A percentile compares a stretch with the other conserved stretches of the same genome.
Evolutionary conservation across 2,113 vertebrate genomes (phyloP).

Genomic region (Ictalurus punctatus): DNA sequence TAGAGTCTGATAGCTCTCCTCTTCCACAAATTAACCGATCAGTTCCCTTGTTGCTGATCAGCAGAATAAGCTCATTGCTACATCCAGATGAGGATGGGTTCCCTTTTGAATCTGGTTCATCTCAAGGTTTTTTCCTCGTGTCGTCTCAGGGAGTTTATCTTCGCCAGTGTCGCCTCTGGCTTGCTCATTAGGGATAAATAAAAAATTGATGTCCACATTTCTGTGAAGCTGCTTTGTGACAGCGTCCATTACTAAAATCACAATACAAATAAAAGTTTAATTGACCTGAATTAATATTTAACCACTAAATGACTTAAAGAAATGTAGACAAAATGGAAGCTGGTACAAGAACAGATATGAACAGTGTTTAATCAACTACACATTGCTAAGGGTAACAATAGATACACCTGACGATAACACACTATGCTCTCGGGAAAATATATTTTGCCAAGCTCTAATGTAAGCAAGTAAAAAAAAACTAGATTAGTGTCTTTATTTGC

Average conservation of each 20-base stretch:
- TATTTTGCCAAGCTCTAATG: neutral
- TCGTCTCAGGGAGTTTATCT: too few species aligned
- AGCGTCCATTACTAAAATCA: neutral
- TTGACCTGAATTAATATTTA: neutral
- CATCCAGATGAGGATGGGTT: neutral
- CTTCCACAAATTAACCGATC: slow-evolving; percentile 21
- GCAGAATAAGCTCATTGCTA: neutral
- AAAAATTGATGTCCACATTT: neutral
- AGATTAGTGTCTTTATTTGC: neutral
- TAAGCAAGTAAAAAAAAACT: neutral
- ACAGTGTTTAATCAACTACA: neutral
- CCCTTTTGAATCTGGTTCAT: too few species aligned
- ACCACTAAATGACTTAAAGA: too few species aligned
- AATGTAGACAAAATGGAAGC: too few species aligned
- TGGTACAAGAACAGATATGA: neutral
- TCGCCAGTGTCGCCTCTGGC: too few species aligned
- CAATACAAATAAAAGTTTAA: neutral
- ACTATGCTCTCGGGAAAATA: neutral
- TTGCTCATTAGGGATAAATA: too few species aligned
- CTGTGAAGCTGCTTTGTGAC: neutral
- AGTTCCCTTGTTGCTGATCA: slow-evolving; percentile 3
- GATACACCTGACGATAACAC: neutral
- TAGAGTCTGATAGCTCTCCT: neutral
- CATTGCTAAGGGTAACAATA: neutral
- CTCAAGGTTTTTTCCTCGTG: too few species aligned